Conservation (phyloP, 2,888 invertebrate species). For the Hirudinaria manillensis region DNA sequence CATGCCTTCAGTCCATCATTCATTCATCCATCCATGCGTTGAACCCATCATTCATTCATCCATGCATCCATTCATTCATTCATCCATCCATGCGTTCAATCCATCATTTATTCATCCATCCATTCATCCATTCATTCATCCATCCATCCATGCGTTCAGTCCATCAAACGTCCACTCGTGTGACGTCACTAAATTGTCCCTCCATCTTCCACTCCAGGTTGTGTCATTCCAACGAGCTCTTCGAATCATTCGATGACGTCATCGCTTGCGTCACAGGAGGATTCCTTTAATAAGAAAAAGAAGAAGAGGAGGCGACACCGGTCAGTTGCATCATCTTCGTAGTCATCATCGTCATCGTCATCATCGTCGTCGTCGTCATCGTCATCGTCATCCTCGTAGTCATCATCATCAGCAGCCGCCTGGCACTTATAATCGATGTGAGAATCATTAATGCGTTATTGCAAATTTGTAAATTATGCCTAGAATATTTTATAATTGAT, state of each 20-base stretch:
- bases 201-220: background rate
- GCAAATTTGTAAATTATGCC: no score
- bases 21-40: background rate
- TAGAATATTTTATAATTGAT: no score
- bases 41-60: no score
- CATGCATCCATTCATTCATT: no score
- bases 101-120: background rate
- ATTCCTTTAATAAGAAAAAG: slow-evolving; percentile 13
- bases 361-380: background rate
- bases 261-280: slow-evolving; percentile 12
- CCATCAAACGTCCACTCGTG: background rate
- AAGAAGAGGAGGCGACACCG: slow-evolving; percentile 11
- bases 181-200: background rate
- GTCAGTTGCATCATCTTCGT: background rate
- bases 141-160: background rate
- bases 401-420: background rate
- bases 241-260: slow-evolving; percentile 6
- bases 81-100: background rate
- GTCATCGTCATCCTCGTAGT: background rate
- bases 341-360: background rate
- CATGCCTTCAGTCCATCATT: background rate
- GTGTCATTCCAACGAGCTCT: slow-evolving; percentile 13
- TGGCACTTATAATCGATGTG: background rate
- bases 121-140: background rate
- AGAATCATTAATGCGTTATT: background rate